phyloP scores from a whole-genome alignment of 1,140 invertebrate genomes.

The Mamestra configurata region DNA sequence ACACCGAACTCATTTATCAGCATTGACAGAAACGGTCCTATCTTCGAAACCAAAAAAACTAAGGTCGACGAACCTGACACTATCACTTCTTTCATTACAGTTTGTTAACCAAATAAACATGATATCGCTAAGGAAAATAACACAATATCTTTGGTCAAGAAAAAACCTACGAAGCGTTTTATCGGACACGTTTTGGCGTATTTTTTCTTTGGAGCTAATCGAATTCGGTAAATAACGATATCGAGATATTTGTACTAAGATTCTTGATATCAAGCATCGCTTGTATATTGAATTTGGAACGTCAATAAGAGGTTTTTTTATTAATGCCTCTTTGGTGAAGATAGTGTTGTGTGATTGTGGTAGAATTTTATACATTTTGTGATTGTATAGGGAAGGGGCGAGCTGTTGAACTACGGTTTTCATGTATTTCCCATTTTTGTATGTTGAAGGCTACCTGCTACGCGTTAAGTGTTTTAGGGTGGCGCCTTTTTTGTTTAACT shows the following conservation, averaged over 20 bases:
- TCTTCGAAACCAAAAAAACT: slow-evolving; percentile 35
- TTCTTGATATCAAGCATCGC: slow-evolving; percentile 76
- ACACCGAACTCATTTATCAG: slow-evolving; percentile 37
- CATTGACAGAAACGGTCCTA: slow-evolving; percentile 40
- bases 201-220: slow-evolving; percentile 76
- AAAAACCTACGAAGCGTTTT: slow-evolving; percentile 72
- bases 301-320: slow-evolving; percentile 61
- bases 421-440: neutral
- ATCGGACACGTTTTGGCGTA: slow-evolving; percentile 77
- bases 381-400: neutral
- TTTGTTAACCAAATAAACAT: slow-evolving; percentile 77
- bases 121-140: slow-evolving; percentile 79
- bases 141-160: slow-evolving; percentile 70
- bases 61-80: slow-evolving; percentile 73
- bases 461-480: neutral
- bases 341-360: slow-evolving; percentile 20
- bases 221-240: slow-evolving; percentile 71
- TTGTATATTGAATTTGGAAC: slow-evolving; percentile 70
- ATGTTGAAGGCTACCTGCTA: slow-evolving; percentile 3
- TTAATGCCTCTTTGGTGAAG: slow-evolving; percentile 48
- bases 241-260: slow-evolving; percentile 56
- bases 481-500: neutral
- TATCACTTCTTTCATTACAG: slow-evolving; percentile 84
- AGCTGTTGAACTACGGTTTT: neutral
- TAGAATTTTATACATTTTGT: slow-evolving; percentile 14